Evolutionary conservation across 2,888 invertebrate genomes (phyloP).

Genomic region (Dolomedes plantarius): DNA sequence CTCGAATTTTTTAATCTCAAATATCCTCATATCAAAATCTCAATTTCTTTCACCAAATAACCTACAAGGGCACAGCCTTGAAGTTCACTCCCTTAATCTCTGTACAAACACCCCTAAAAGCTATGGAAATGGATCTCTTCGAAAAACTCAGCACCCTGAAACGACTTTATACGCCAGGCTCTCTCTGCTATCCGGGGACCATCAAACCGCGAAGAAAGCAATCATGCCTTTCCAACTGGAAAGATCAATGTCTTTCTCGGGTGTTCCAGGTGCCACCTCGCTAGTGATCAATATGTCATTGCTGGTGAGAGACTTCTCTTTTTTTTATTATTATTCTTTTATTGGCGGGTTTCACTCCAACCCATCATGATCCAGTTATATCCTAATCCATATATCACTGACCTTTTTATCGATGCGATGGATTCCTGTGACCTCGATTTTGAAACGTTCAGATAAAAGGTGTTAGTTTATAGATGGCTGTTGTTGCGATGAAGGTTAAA

Average conservation of each 20-base stretch:
- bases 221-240: constrained; percentile 17
- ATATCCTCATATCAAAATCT: no score
- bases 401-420: neutral
- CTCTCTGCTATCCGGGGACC: neutral
- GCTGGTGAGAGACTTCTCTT: neutral
- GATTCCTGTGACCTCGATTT: neutral
- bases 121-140: neutral
- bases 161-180: neutral
- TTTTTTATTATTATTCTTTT: neutral
- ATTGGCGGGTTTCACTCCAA: neutral
- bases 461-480: no score
- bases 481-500: no score
- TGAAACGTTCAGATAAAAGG: no score
- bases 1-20: no score
- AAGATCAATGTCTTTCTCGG: constrained; percentile 36
- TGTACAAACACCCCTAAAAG: neutral
- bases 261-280: neutral
- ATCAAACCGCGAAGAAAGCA: neutral
- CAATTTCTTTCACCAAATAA: no score
- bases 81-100: no score
- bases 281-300: constrained; percentile 16
- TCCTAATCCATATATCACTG: constrained; percentile 19
- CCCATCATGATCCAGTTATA: neutral
- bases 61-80: no score
- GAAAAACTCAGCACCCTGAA: neutral